Percentiles rank a stretch among this genome's conserved stretches.
These are phyloP conservation scores for Ascidia mentula DNA, from an alignment of 23 tunicate genomes.

Conservation along the genomic window DNA sequence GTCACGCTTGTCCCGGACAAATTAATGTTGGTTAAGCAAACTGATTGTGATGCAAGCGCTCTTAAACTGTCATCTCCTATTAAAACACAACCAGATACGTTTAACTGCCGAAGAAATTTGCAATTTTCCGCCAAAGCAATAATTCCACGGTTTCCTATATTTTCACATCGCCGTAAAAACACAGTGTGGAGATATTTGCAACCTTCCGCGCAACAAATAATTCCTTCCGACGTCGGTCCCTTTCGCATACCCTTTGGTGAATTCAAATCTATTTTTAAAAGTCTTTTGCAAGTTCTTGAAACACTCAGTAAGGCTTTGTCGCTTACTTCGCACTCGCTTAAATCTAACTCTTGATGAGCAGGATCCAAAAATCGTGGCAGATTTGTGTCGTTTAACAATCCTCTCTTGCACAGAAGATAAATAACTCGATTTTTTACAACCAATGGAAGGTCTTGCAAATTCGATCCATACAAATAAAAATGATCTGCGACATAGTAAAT, in stretches of 20 bases:
- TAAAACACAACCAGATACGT: constrained; percentile 56
- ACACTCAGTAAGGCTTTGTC: constrained; percentile 35
- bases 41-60: constrained; percentile 40
- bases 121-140: constrained; percentile 49
- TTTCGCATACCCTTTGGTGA: constrained; percentile 47
- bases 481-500: constrained; percentile 35
- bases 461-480: not conserved
- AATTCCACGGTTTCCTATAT: constrained; percentile 39
- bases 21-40: constrained; percentile 35
- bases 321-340: constrained; percentile 48
- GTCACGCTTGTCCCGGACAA: constrained; percentile 56
- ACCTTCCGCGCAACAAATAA: constrained; percentile 29
- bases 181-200: constrained; percentile 50
- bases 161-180: constrained; percentile 52
- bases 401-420: constrained; percentile 52
- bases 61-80: constrained; percentile 48
- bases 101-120: constrained; percentile 28
- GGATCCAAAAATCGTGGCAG: constrained; percentile 12
- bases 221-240: constrained; percentile 35
- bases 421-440: constrained; percentile 49
- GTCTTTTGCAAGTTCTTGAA: constrained; percentile 25
- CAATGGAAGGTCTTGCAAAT: constrained; percentile 32
- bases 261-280: constrained; percentile 67
- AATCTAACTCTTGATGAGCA: constrained; percentile 36
- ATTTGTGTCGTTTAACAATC: constrained; percentile 55